A percentile compares a stretch with the other conserved stretches of the same genome.
phyloP scores from a whole-genome alignment of 1,140 invertebrate genomes.

The Hypothenemus hampei region DNA sequence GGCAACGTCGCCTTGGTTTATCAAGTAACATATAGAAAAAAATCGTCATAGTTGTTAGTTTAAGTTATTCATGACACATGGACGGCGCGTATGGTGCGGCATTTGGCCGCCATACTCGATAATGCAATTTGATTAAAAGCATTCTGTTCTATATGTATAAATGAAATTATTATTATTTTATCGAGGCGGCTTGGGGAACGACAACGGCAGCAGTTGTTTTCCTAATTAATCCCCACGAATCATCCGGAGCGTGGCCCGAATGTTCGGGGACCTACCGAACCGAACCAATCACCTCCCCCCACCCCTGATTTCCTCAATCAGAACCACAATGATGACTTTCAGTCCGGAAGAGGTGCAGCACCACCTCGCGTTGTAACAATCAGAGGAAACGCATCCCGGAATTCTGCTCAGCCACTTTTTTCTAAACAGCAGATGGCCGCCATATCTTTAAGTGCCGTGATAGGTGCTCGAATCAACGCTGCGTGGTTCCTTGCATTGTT shows the following conservation, averaged over 20 bases:
- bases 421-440: not conserved
- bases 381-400: constrained; percentile 5
- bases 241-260: not conserved
- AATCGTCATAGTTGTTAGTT: too few relatives aligned
- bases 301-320: not conserved
- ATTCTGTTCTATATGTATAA: not conserved
- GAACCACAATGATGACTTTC: too few relatives aligned
- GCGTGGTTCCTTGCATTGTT: not conserved
- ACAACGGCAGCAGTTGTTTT: not conserved
- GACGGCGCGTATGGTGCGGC: constrained; percentile 21
- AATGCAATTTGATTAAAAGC: constrained; percentile 27
- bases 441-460: too few relatives aligned
- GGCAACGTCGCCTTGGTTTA: too few relatives aligned
- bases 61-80: constrained; percentile 12
- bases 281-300: not conserved
- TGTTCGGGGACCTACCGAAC: not conserved
- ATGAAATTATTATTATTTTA: too few relatives aligned
- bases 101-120: constrained; percentile 27
- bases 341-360: not conserved
- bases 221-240: too few relatives aligned
- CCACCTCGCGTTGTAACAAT: too few relatives aligned
- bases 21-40: too few relatives aligned
- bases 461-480: too few relatives aligned
- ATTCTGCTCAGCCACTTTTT: not conserved
- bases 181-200: too few relatives aligned